Evolutionary conservation across 2,888 invertebrate species (phyloP), one percentile per base, ranked within the genome.

Genomic region (Hydriomena furcata): DNA sequence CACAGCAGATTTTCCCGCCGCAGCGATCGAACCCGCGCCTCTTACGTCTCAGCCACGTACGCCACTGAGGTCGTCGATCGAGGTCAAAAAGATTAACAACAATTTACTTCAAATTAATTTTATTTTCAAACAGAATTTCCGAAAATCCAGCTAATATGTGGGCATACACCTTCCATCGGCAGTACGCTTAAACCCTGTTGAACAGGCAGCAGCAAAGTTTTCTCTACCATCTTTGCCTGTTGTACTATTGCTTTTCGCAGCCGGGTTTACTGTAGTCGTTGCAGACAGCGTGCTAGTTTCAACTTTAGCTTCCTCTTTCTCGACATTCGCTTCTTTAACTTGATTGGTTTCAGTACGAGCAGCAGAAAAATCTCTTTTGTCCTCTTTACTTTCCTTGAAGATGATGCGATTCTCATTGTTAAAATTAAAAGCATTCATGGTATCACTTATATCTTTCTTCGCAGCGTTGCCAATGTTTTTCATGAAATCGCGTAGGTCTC

Each of bases 111-210:
- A 23, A 30, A 30, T 30, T 7, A 1, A 3, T 34, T 35, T 35
- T 27, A 34, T 20, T 27, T 27, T 11, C 25, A 7, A 20, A 17
- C 10, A 20, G 5, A 7, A 27, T 17, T 17, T 3, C 17, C 17
- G 17, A 3, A 17, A 17, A 17, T 17, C 5, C 1, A 23, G 13
- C 34, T 43, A 23, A 4, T 24, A 43, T 23, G 66, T 66, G 44
- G 78, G 71, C 68, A 75, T 79, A 63, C 88, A 88, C 65, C 83
- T 77, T 53, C 85, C 85, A 54, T 87, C 87, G 27, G 68, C 31
- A 6, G 86, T 84, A 7, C 78, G 73, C 53, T 65, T 45, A 55
- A 57, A 86, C 1, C 87, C 87, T 11, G 76, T 7, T 2, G 72
- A 27, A 62, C 89, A 88, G 17, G 65, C 71, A 21, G 64, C 87